Base-by-base conservation (phyloP, 1,140 invertebrate genomes). In the Pseudomyrmex cubaensis region DNA sequence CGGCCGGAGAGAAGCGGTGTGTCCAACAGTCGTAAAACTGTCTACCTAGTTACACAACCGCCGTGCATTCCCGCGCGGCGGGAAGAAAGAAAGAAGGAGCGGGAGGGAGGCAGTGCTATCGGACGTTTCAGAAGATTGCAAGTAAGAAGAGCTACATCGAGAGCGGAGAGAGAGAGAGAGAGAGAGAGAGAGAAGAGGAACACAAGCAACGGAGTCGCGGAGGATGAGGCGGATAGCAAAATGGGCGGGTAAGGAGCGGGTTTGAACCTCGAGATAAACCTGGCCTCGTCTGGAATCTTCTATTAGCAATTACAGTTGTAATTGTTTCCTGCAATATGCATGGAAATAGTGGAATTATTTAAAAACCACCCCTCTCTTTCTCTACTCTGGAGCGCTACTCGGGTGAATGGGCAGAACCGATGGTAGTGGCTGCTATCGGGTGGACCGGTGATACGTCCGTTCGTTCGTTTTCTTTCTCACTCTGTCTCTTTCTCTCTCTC, bases 291-390 rank as follows among this genome's bases (percentile, higher is more conserved):
- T 94, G 92, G 92, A 94, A 93, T 94, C 93, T 94, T 94, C 93
- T 94, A 94, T 94, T 94, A 94, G 93, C 93, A 94, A 94, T 94
- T 94, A 94, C 93, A 94, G 90, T 93, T 94, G 94, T 94, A 94
- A 94, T 94, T 94, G 93, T 94, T 94, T 94, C 93, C 93, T 94
- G 93, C 93, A 94, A 94, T 94, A 94, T 94, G 93, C 92, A 94
- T 94, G 91, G 92, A 94, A 94, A 94, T 94, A 92, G 93, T 93
- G 85, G 88, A 94, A 94, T 94, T 94, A 94, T 94, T 94, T 94
- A 94, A 94, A 94, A 93, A 92, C 92, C 93, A 93, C 92, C 93
- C 92, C 63, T 85, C 25, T 56, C 35, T n/a, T 25, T 35, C 35
- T 35, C 35, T n/a, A 48, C 73, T 44, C 54, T 74, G 15, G 67